Conservation (phyloP, 2,888 invertebrate genomes). For the Dolichomitus sp. region DNA sequence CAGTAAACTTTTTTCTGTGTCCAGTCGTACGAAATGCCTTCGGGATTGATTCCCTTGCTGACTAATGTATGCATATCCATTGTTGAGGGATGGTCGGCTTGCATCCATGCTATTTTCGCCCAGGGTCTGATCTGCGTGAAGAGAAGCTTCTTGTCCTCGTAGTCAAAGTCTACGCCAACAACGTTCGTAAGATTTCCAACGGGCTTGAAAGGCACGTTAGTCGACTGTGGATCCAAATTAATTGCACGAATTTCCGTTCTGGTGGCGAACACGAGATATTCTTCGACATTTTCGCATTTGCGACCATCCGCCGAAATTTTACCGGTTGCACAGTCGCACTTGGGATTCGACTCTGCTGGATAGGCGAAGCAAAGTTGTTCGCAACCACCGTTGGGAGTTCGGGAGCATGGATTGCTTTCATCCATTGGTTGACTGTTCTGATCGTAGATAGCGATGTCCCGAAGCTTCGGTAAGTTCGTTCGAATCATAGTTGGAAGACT, state of each 20-base stretch:
- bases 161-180: conserved; percentile 98
- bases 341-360: conserved; percentile 90
- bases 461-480: conserved; percentile 94
- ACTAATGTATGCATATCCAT: conserved; percentile 90
- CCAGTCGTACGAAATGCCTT: conserved; percentile 99
- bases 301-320: conserved; percentile 90
- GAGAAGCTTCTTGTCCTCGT: conserved; percentile 93
- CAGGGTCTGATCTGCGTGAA: conserved; percentile 98
- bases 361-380: conserved; percentile 98
- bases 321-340: conserved; percentile 98
- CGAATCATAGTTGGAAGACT: conserved; percentile 91
- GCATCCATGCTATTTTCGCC: conserved; percentile 95
- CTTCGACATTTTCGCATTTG: conserved; percentile 94
- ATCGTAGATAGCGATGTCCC: conserved; percentile 97
- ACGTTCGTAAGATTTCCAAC: conserved; percentile 96
- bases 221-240: conserved; percentile 94
- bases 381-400: conserved; percentile 93
- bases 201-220: conserved; percentile 94
- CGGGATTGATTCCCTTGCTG: conserved; percentile 94
- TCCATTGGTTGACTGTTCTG: conserved; percentile 95
- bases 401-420: conserved; percentile 93
- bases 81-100: conserved; percentile 90
- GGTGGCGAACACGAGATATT: conserved; percentile 97
- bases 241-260: conserved; percentile 97
- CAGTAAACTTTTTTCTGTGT: conserved; percentile 98